Conservation (phyloP, 2,113 vertebrate genomes). For the Brachypteracias leptosomus region DNA sequence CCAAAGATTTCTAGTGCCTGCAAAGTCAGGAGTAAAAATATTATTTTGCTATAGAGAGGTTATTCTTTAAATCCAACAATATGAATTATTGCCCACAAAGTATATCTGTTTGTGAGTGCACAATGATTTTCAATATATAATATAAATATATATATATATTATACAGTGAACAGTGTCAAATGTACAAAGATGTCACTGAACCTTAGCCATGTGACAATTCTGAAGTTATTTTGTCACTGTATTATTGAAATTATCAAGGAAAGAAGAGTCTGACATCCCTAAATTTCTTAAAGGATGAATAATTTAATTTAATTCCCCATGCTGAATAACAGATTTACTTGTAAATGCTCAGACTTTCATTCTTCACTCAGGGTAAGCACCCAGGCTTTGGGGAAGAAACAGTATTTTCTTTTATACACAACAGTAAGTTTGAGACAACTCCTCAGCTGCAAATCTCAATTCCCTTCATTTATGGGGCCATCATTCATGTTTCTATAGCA, state of each 20-base stretch:
- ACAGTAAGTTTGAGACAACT: slow-evolving; percentile 13
- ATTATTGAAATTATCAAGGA: not conserved
- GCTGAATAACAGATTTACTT: slow-evolving; percentile 53
- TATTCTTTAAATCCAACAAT: not conserved
- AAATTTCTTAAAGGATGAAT: slow-evolving; percentile 64
- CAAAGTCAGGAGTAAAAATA: not conserved
- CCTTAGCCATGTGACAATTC: not conserved
- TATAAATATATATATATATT: no score
- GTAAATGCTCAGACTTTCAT: slow-evolving; percentile 34
- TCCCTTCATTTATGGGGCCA: slow-evolving; percentile 15
- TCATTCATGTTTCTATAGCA: not conserved
- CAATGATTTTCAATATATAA: no score
- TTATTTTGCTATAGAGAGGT: not conserved
- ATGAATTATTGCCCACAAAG: not conserved
- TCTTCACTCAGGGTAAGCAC: slow-evolving; percentile 27
- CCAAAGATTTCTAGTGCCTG: not conserved
- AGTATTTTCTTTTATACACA: slow-evolving; percentile 27
- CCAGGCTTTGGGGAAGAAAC: not conserved
- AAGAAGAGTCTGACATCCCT: not conserved
- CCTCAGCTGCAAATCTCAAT: slow-evolving; percentile 40
- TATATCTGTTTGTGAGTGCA: not conserved
- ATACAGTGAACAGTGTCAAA: not conserved
- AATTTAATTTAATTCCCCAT: slow-evolving; percentile 46
- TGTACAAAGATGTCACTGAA: not conserved
- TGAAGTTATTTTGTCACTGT: not conserved